Conservation (phyloP, 2,888 invertebrate species). For the Griposia aprilina region DNA sequence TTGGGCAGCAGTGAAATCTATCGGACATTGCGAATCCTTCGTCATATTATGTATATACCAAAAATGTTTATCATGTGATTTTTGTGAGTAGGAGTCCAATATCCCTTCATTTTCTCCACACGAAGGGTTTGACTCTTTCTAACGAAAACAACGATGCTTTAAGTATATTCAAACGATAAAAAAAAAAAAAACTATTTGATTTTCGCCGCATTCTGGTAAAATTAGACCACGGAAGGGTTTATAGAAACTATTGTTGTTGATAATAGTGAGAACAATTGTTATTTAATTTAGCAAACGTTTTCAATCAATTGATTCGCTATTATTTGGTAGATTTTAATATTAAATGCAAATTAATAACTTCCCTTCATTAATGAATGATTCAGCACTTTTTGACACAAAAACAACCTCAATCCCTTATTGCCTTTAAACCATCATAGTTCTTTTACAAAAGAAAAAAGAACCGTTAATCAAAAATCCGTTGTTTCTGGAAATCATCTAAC, state of each 20-base stretch:
- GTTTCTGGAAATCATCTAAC: constrained; percentile 52
- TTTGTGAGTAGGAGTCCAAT: background rate
- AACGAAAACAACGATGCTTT: background rate
- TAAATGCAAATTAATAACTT: constrained; percentile 11
- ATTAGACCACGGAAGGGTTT: too few relatives aligned
- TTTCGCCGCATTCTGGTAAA: background rate
- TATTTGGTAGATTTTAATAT: constrained; percentile 2
- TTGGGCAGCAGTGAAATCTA: background rate
- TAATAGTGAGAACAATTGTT: background rate
- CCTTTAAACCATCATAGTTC: background rate
- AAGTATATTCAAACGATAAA: background rate
- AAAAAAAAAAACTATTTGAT: background rate
- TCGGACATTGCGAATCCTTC: background rate
- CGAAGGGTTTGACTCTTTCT: background rate
- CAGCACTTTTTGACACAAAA: background rate
- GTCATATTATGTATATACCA: background rate
- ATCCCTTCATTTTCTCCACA: background rate
- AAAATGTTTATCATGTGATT: background rate
- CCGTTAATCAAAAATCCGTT: constrained; percentile 38
- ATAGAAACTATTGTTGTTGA: background rate
- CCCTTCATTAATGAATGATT: background rate
- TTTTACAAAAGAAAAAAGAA: constrained; percentile 5
- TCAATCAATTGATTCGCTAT: background rate
- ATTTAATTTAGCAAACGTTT: background rate
- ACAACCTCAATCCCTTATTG: constrained; percentile 2